A percentile compares a stretch with the other conserved stretches of the same genome.
Conservation (phyloP, 2,888 invertebrate genomes). For the Macrosoma leucophasiata region DNA sequence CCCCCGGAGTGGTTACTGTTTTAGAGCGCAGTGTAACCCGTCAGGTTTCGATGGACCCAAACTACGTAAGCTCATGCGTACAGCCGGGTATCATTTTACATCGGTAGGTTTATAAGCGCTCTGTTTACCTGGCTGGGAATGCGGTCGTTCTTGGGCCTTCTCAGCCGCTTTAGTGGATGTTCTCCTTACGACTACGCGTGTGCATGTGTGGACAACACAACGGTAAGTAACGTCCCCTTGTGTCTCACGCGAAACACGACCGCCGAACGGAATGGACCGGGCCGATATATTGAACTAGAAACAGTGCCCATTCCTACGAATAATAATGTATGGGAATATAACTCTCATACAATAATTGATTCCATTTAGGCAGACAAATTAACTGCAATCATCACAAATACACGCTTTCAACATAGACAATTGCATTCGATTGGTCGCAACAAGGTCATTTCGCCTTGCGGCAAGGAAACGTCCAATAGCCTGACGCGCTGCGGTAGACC, state of each 20-base stretch:
- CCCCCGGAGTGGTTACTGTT: conserved; percentile 31
- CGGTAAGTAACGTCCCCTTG: conserved; percentile 56
- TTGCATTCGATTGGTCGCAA: no score
- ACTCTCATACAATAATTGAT: no score
- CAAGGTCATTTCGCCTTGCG: no score
- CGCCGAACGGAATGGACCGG: conserved; percentile 39
- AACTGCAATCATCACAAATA: no score
- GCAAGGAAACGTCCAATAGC: no score
- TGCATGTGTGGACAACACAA: conserved; percentile 76
- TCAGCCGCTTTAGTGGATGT: conserved; percentile 76
- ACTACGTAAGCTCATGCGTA: conserved; percentile 62
- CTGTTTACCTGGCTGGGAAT: conserved; percentile 75
- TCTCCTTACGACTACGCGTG: conserved; percentile 76
- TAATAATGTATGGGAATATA: no score
- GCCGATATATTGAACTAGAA: conserved; percentile 12
- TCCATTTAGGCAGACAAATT: no score
- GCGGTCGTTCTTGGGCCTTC: conserved; percentile 75
- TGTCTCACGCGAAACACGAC: conserved; percentile 41
- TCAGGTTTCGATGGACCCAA: conserved; percentile 47
- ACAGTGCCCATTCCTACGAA: no score
- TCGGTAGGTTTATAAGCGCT: conserved; percentile 59
- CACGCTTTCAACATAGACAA: no score
- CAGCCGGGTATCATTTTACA: conserved; percentile 51
- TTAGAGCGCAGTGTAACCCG: conserved; percentile 60
- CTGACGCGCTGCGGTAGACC: no score